These are phyloP conservation scores for Rhinogobius similis DNA, from an alignment of 2,113 vertebrate species.

Conservation along the genomic window DNA sequence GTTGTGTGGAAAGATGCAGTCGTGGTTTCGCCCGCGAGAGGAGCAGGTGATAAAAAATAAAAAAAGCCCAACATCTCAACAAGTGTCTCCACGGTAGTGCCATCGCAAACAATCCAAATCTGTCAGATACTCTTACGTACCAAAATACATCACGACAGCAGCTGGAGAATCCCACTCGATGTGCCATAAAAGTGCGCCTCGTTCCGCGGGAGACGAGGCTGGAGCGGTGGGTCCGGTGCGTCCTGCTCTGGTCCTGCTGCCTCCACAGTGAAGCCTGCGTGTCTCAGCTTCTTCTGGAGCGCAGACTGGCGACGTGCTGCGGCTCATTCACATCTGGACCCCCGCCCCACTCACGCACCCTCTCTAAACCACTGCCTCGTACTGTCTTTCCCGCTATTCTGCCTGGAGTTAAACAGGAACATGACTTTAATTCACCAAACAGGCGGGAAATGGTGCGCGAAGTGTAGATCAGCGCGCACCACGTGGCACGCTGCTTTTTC, in stretches of 20 bases:
- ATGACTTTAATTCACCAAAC: conserved; percentile 41
- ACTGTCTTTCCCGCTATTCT: conserved; percentile 31
- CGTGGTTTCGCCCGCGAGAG: neutral
- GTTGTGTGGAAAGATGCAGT: neutral
- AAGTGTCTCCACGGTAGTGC: conserved; percentile 47
- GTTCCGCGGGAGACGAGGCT: conserved; percentile 36
- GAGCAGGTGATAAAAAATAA: conserved; percentile 30
- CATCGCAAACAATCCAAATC: neutral
- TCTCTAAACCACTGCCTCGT: conserved; percentile 36
- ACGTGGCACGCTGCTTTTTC: neutral
- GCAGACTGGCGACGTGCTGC: conserved; percentile 20
- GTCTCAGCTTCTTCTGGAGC: conserved; percentile 22
- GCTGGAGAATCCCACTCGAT: conserved; percentile 33
- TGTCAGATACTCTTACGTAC: conserved; percentile 40
- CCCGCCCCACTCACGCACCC: conserved; percentile 11
- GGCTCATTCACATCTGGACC: conserved; percentile 63
- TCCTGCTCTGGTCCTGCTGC: conserved; percentile 11
- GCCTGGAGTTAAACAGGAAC: conserved; percentile 26
- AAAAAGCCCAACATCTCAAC: conserved; percentile 61
- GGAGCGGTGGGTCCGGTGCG: neutral
- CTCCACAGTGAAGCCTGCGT: conserved; percentile 19
- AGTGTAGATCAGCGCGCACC: conserved; percentile 3
- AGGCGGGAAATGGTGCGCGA: conserved; percentile 40
- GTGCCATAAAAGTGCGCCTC: conserved; percentile 36
- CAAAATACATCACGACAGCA: conserved; percentile 57